Evolutionary conservation across 2,888 invertebrate genomes (phyloP).

Genomic region (Phalangium opilio): DNA sequence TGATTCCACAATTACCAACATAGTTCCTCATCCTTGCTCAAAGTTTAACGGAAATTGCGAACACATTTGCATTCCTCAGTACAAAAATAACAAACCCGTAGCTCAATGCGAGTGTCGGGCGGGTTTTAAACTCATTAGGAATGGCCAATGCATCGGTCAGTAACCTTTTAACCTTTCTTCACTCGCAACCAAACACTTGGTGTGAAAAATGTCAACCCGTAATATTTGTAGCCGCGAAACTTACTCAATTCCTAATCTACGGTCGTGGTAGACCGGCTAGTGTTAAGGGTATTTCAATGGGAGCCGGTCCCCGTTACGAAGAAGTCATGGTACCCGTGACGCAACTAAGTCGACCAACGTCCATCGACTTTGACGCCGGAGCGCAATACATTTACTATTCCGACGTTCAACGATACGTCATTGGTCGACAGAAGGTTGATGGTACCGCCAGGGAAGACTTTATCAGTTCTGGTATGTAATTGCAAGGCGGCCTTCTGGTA

Average conservation of each 20-base stretch:
- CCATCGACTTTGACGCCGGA: conserved; percentile 50
- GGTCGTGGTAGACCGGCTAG: conserved; percentile 50
- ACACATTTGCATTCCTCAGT: conserved; percentile 57
- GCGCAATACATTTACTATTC: conserved; percentile 48
- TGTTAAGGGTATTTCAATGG: conserved; percentile 47
- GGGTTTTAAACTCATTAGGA: conserved; percentile 46
- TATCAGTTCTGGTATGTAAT: conserved; percentile 37
- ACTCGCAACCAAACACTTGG: background rate
- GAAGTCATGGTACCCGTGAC: conserved; percentile 55
- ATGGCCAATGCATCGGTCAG: conserved; percentile 46
- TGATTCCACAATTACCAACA: too few species aligned
- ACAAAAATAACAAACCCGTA: conserved; percentile 38
- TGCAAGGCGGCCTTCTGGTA: background rate
- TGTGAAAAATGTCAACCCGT: background rate
- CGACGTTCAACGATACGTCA: conserved; percentile 41
- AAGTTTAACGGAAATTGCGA: conserved; percentile 50
- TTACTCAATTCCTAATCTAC: conserved; percentile 48
- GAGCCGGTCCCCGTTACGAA: conserved; percentile 23
- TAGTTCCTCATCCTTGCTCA: conserved; percentile 46
- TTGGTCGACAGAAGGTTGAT: conserved; percentile 48
- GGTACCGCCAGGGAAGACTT: conserved; percentile 43
- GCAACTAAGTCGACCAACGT: conserved; percentile 46
- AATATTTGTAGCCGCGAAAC: conserved; percentile 37
- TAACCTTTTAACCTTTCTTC: conserved; percentile 18
- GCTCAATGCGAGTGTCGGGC: conserved; percentile 55